phyloP scores from a whole-genome alignment of 2,113 vertebrate species.

The Nipponia nippon region DNA sequence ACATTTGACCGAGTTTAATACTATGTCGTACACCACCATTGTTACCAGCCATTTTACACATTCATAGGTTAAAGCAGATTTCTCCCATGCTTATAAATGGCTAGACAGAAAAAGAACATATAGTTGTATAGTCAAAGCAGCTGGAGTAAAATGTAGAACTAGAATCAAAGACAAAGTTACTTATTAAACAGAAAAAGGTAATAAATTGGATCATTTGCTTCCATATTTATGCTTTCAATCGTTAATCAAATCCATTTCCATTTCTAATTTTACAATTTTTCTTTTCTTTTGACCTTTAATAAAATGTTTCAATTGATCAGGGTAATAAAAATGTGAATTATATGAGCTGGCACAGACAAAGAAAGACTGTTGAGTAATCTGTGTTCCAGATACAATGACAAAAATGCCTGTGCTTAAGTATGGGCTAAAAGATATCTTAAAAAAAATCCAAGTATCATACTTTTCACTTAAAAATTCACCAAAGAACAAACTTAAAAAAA shows the following conservation, averaged over 20 bases:
- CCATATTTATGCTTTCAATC: constrained; percentile 54
- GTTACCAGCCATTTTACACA: neutral
- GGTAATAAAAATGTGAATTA: constrained; percentile 66
- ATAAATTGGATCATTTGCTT: constrained; percentile 54
- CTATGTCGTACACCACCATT: accelerated
- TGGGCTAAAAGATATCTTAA: neutral
- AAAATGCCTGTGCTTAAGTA: neutral
- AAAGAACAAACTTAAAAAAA: neutral
- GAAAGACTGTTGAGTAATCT: constrained; percentile 10
- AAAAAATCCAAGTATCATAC: neutral
- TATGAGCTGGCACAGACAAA: constrained; percentile 57
- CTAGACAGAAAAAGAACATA: neutral
- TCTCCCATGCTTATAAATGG: neutral
- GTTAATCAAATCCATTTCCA: constrained; percentile 64
- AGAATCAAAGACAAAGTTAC: constrained; percentile 13
- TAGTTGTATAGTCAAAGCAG: neutral
- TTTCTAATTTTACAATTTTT: constrained; percentile 67
- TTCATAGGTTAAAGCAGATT: neutral
- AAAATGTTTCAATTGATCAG: constrained; percentile 67
- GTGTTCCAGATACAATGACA: constrained; percentile 17
- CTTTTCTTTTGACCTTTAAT: constrained; percentile 67
- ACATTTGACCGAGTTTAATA: neutral
- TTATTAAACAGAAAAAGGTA: constrained; percentile 44
- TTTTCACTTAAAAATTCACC: neutral
- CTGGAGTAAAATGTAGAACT: neutral